Evolutionary conservation across 2,113 vertebrate genomes (phyloP).

Genomic region (Oceanodroma tethys): DNA sequence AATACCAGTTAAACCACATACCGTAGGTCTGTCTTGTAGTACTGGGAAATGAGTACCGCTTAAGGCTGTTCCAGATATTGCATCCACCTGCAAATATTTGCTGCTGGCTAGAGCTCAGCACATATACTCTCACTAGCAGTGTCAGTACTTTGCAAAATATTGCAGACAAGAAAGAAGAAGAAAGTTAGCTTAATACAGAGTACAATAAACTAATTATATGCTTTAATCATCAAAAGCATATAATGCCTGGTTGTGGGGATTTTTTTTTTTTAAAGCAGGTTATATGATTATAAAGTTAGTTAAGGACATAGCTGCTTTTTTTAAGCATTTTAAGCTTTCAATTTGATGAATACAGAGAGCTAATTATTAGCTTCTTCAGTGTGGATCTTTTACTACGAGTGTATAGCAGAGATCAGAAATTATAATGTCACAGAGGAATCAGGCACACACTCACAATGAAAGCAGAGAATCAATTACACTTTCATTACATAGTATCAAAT

Average conservation of each 20-base stretch:
- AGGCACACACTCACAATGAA: background rate
- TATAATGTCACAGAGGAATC: background rate
- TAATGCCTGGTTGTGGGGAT: background rate
- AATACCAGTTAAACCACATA: conserved; percentile 57
- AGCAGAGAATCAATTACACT: background rate
- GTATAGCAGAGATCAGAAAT: background rate
- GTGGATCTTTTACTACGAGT: fast-evolving
- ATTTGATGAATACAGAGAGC: background rate
- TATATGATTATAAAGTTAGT: background rate
- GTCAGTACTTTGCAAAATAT: background rate
- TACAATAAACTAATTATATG: background rate
- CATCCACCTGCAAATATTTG: conserved; percentile 35
- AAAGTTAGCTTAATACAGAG: background rate
- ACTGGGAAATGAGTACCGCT: background rate
- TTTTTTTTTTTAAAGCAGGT: background rate
- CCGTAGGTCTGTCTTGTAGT: background rate
- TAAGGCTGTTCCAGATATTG: conserved; percentile 6
- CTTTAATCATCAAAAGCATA: background rate
- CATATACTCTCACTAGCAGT: background rate
- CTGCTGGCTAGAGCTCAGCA: conserved; percentile 2
- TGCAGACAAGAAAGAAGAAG: background rate
- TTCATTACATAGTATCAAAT: background rate
- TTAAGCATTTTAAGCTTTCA: background rate
- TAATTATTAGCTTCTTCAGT: background rate
- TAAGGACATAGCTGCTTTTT: background rate